Percentiles rank a stretch among this genome's conserved stretches.
These are phyloP conservation scores for Etheostoma cragini DNA, from an alignment of 2,113 vertebrate species.

Conservation along the genomic window DNA sequence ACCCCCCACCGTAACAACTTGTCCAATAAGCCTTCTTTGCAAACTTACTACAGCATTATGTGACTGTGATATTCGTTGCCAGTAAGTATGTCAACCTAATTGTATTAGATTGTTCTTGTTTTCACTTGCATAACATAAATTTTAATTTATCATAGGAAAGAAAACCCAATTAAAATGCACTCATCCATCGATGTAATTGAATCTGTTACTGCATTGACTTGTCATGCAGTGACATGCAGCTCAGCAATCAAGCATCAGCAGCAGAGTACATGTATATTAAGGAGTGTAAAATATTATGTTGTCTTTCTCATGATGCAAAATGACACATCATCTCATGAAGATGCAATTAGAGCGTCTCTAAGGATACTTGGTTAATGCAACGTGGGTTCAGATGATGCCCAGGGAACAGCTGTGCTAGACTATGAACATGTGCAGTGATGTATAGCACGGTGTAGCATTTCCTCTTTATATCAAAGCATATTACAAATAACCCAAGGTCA, in stretches of 20 bases:
- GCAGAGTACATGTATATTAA: background rate
- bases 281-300: background rate
- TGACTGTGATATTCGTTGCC: background rate
- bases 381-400: constrained; percentile 16
- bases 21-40: background rate
- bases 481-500: too few relatives aligned
- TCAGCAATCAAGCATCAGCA: background rate
- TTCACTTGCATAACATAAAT: background rate
- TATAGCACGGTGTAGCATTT: constrained; percentile 18
- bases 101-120: constrained; percentile 10
- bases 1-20: too few relatives aligned
- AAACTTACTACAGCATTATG: background rate
- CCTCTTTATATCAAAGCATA: constrained; percentile 40
- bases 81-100: constrained; percentile 3
- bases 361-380: constrained; percentile 14
- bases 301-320: constrained; percentile 19
- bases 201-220: background rate
- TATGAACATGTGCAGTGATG: constrained; percentile 7
- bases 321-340: constrained; percentile 6
- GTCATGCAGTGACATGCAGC: constrained; percentile 3
- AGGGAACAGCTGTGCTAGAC: constrained; percentile 13
- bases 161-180: constrained; percentile 28
- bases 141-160: background rate
- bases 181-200: background rate
- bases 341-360: background rate